Percentiles rank a stretch among this genome's conserved stretches.
Evolutionary conservation across 2,797 vertebrate species (phyloP).

Genomic region (Helostoma temminkii): DNA sequence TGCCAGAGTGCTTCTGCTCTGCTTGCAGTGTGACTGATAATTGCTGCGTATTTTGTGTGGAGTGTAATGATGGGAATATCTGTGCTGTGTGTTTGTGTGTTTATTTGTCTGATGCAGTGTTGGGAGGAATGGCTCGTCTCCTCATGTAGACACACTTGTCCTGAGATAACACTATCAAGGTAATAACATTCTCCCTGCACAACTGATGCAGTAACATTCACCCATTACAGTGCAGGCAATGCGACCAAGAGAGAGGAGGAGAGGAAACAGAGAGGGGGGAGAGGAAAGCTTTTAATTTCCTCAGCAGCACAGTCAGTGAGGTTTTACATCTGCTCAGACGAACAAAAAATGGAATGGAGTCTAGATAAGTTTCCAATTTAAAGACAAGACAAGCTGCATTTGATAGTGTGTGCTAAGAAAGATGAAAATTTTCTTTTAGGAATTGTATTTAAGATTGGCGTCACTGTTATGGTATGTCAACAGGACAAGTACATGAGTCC

Average conservation of each 20-base stretch:
- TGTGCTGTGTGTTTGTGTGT: background rate
- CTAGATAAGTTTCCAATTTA: conserved; percentile 19
- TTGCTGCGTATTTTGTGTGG: conserved; percentile 4
- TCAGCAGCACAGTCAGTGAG: conserved; percentile 36
- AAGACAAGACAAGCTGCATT: conserved; percentile 10
- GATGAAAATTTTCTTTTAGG: background rate
- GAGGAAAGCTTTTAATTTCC: conserved; percentile 61
- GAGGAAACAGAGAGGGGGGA: conserved; percentile 21
- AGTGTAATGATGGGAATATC: conserved; percentile 20
- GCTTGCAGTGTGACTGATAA: conserved; percentile 30
- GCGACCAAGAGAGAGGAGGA: background rate
- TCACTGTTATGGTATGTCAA: conserved; percentile 2
- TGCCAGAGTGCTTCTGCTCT: conserved; percentile 22
- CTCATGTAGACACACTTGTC: conserved; percentile 45
- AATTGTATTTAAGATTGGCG: background rate
- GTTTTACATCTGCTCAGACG: conserved; percentile 35
- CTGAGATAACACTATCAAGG: conserved; percentile 61
- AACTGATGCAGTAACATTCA: conserved; percentile 53
- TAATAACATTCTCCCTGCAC: conserved; percentile 36
- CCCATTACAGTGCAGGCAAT: conserved; percentile 28
- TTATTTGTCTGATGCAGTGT: conserved; percentile 23
- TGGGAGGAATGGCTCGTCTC: conserved; percentile 37
- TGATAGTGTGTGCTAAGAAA: background rate
- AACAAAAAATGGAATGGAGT: conserved; percentile 23
- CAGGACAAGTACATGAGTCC: background rate